Evolutionary conservation across 2,797 vertebrate genomes (phyloP).

Genomic region (Streptopelia turtur): DNA sequence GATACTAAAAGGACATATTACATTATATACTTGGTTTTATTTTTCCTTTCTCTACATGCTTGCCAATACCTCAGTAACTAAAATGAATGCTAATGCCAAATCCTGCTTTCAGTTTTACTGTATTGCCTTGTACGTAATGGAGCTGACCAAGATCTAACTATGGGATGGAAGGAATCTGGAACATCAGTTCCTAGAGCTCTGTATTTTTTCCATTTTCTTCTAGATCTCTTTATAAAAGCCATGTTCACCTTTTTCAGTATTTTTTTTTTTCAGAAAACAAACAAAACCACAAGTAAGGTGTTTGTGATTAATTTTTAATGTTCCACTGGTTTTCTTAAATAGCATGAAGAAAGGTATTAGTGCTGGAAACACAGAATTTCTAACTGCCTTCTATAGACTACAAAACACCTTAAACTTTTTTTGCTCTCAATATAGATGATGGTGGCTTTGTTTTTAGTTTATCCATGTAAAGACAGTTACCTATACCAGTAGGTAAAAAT

Average conservation of each 20-base stretch:
- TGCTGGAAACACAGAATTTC: not conserved
- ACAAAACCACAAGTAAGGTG: not conserved
- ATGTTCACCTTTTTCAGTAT: not conserved
- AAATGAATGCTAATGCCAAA: not conserved
- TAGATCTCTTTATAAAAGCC: not conserved
- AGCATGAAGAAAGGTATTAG: not conserved
- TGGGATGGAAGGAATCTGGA: not conserved
- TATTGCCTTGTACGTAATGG: not conserved
- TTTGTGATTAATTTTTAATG: not conserved
- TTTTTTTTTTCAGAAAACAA: constrained; percentile 6
- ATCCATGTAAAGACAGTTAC: not conserved
- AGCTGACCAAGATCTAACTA: not conserved
- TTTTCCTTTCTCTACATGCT: not conserved
- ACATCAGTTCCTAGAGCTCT: not conserved
- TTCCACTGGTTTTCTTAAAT: not conserved
- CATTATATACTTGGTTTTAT: not conserved
- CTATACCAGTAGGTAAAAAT: not conserved
- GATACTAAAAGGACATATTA: not conserved
- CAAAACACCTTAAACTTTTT: not conserved
- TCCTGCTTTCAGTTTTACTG: not conserved
- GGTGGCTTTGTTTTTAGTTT: not conserved
- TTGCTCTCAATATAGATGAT: not conserved
- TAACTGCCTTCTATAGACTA: not conserved
- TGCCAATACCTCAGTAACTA: not conserved
- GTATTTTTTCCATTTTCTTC: not conserved